Percentiles rank a stretch among this genome's conserved stretches.
phyloP scores from a whole-genome alignment of 2,113 vertebrate species.

The Nothocercus nigrocapillus region DNA sequence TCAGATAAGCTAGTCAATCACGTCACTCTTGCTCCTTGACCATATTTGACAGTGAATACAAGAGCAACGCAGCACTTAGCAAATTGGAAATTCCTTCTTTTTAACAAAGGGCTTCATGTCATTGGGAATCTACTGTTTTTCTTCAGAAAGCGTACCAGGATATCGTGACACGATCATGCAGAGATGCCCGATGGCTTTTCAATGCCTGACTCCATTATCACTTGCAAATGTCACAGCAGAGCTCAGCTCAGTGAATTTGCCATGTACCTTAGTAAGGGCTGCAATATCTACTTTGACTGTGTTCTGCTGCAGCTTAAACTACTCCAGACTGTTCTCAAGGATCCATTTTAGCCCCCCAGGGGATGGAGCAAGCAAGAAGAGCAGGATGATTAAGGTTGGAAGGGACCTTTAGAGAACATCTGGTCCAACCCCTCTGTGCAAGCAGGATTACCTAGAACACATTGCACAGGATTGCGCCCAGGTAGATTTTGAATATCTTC shows the following conservation, averaged over 20 bases:
- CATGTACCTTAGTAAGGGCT: neutral
- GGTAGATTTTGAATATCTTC: too few relatives aligned
- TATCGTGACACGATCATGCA: fast-evolving
- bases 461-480: too few relatives aligned
- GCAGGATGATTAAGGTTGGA: too few relatives aligned
- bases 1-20: neutral
- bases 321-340: neutral
- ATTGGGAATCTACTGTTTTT: neutral
- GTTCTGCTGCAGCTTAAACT: neutral
- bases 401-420: too few relatives aligned
- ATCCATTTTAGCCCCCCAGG: neutral
- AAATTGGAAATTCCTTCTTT: neutral
- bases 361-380: neutral
- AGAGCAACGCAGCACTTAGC: neutral
- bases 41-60: neutral
- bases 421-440: too few relatives aligned
- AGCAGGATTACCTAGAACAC: too few relatives aligned
- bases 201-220: neutral
- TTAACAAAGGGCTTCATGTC: neutral
- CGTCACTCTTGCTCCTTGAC: neutral
- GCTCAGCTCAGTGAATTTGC: neutral
- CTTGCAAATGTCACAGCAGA: neutral
- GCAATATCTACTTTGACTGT: neutral
- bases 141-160: neutral
- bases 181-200: neutral